These are phyloP conservation scores for Amphipyra tragopoginis DNA, from an alignment of 2,888 invertebrate species.

Conservation along the genomic window DNA sequence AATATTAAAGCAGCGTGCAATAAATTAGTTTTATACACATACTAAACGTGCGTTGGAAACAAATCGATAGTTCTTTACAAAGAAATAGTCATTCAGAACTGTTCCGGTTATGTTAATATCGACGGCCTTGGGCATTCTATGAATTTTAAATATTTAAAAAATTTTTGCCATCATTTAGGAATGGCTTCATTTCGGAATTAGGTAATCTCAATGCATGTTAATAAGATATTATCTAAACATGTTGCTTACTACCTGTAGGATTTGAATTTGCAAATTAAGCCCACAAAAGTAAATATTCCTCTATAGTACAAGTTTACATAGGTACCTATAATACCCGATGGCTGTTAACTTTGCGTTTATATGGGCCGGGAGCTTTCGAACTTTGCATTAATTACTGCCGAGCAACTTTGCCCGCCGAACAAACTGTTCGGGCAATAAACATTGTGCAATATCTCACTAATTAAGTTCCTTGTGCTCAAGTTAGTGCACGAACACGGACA, in stretches of 20 bases:
- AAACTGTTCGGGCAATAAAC: conserved; percentile 71
- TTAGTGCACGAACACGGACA: conserved; percentile 23
- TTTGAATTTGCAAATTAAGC: conserved; percentile 17
- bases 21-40: conserved; percentile 51
- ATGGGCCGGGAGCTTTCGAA: conserved; percentile 66
- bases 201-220: not conserved
- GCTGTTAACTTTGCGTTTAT: conserved; percentile 66
- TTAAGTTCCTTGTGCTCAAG: conserved; percentile 65
- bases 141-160: conserved; percentile 50
- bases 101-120: conserved; percentile 64
- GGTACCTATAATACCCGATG: conserved; percentile 55
- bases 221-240: conserved; percentile 5
- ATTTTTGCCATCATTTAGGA: conserved; percentile 23
- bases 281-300: conserved; percentile 30
- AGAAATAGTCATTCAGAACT: conserved; percentile 51
- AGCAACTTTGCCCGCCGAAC: conserved; percentile 54
- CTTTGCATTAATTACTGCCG: conserved; percentile 60
- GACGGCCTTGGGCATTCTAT: conserved; percentile 55
- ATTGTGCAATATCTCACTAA: conserved; percentile 76
- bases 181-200: conserved; percentile 32
- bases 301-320: conserved; percentile 52
- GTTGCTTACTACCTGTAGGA: not conserved
- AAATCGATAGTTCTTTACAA: conserved; percentile 43
- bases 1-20: conserved; percentile 51
- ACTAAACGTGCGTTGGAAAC: conserved; percentile 51